Evolutionary conservation across 2,888 invertebrate genomes (phyloP).

Genomic region (Ennomos fuscantarius): DNA sequence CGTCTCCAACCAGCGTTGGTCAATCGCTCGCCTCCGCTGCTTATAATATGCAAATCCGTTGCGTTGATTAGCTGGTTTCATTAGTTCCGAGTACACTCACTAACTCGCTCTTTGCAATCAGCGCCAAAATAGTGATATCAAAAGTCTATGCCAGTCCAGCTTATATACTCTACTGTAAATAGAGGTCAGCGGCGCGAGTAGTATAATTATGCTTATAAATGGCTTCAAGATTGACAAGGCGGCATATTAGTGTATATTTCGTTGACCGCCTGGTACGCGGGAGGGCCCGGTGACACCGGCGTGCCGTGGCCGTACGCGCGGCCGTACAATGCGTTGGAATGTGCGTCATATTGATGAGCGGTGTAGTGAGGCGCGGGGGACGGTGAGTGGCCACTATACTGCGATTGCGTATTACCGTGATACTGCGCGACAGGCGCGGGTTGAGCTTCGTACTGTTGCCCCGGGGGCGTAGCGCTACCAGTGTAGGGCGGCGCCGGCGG

Average conservation of each 20-base stretch:
- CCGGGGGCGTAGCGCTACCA: conserved; percentile 21
- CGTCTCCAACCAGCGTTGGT: no score
- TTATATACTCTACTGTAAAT: no score
- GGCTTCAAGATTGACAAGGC: conserved; percentile 32
- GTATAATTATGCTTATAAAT: conserved; percentile 7
- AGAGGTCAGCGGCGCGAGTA: not conserved
- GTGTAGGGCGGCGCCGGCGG: conserved; percentile 55
- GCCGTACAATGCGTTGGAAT: conserved; percentile 21
- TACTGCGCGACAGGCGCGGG: conserved; percentile 18
- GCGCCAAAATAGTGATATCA: not conserved
- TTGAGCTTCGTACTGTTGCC: conserved; percentile 29
- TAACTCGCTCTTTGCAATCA: conserved; percentile 3
- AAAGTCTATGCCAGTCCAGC: no score
- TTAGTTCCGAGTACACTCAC: no score
- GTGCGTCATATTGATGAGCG: conserved; percentile 17
- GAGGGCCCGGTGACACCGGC: conserved; percentile 67
- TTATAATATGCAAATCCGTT: no score
- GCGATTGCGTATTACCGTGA: conserved; percentile 19
- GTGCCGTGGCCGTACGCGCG: conserved; percentile 34
- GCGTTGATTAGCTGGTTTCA: no score
- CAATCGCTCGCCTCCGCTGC: no score
- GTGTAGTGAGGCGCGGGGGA: conserved; percentile 18
- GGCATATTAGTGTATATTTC: conserved; percentile 63
- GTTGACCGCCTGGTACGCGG: conserved; percentile 69
- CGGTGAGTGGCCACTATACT: conserved; percentile 13